These are phyloP conservation scores for Carlito syrichta DNA, from an alignment of 2,113 vertebrate genomes.

Conservation along the genomic window DNA sequence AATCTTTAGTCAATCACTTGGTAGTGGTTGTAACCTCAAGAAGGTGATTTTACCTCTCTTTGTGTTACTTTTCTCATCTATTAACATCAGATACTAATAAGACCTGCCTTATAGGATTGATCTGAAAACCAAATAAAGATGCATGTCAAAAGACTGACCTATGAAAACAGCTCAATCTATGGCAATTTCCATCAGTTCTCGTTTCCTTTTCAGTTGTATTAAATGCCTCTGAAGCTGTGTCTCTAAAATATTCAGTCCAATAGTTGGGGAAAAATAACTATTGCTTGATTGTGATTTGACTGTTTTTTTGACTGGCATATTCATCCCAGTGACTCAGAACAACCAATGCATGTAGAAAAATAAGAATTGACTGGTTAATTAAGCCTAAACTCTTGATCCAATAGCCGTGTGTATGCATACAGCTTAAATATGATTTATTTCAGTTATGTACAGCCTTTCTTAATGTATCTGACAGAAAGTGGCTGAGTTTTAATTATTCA, in stretches of 20 bases:
- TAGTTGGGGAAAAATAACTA: neutral
- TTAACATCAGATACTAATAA: neutral
- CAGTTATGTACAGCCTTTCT: constrained; percentile 28
- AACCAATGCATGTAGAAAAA: neutral
- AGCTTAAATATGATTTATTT: constrained; percentile 50
- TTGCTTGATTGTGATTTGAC: neutral
- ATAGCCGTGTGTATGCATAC: neutral
- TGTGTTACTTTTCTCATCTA: neutral
- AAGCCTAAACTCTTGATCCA: constrained; percentile 45
- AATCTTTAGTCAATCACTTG: neutral
- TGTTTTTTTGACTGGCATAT: neutral
- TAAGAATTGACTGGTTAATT: constrained; percentile 48
- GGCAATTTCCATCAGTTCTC: neutral
- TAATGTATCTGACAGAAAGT: constrained; percentile 45
- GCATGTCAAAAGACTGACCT: neutral
- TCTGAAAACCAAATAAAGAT: neutral
- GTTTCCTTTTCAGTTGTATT: constrained; percentile 20
- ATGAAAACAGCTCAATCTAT: neutral
- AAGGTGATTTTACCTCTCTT: neutral
- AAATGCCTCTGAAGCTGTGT: neutral
- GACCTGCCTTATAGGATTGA: neutral
- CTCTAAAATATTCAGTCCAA: neutral
- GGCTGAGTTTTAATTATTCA: constrained; percentile 62
- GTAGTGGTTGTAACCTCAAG: neutral
- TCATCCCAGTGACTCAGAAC: neutral